These are phyloP conservation scores for Tenthredo mesomela DNA, from an alignment of 2,888 invertebrate genomes.

Conservation along the genomic window DNA sequence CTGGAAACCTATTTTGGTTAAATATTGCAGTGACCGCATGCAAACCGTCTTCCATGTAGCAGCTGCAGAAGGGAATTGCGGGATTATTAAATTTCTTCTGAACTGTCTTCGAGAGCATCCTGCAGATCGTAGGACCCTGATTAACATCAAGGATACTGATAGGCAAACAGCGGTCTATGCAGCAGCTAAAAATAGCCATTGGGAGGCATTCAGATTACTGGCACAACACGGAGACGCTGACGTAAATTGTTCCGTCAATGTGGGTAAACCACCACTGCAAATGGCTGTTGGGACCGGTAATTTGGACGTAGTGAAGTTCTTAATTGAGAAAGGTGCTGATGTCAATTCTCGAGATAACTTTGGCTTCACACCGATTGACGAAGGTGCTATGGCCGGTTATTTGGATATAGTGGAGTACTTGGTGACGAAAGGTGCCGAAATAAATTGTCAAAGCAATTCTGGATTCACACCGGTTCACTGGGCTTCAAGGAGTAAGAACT, in stretches of 20 bases:
- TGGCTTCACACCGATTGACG: constrained; percentile 86
- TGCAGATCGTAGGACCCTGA: background rate
- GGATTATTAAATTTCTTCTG: background rate
- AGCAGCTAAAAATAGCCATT: background rate
- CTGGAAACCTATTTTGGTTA: background rate
- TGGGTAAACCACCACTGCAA: constrained; percentile 87
- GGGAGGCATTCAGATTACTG: background rate
- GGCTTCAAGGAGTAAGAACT: background rate
- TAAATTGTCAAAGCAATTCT: background rate
- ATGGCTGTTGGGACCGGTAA: constrained; percentile 86
- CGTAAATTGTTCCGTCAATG: constrained; percentile 81
- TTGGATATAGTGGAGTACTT: constrained; percentile 79
- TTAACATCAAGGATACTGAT: background rate
- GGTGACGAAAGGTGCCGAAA: background rate
- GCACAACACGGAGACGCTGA: background rate
- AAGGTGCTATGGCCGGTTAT: constrained; percentile 86
- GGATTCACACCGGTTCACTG: background rate
- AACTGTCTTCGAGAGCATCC: background rate
- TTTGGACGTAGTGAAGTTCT: constrained; percentile 82
- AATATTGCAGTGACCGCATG: background rate
- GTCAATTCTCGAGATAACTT: constrained; percentile 87
- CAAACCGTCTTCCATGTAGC: background rate
- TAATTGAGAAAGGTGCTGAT: constrained; percentile 87
- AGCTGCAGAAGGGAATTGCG: background rate
- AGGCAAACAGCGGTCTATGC: background rate